Evolutionary conservation across 2,113 vertebrate species (phyloP), one percentile per base, ranked within the genome.

Genomic region (Elanus axillaris): DNA sequence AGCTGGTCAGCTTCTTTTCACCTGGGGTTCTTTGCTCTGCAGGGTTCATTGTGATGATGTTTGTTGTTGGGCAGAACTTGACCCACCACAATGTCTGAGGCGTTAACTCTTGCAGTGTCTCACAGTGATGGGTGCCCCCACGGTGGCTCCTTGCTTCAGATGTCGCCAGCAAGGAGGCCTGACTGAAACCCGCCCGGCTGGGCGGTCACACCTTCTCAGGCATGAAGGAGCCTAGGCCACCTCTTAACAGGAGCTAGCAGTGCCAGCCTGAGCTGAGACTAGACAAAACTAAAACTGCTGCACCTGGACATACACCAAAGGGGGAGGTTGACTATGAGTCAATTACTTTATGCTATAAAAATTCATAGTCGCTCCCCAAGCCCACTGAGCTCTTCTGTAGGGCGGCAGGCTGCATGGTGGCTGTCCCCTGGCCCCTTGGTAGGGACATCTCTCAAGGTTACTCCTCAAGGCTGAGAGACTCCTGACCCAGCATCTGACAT

Each of bases 131-230:
- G 16, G 21, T 63, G 15, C 18, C 48, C 15, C 7, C 1, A 3
- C 20, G 4, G 53, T 0, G 2, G 11, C 19, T 10, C 1, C 7
- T 38, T 26, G 13, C n/a, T 29, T 55, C 20, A 3, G 63, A 7
- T 6, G 0, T 22, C 20, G 7, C 10, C 0, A 2, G 20, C 3
- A 3, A 11, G n/a, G 38, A 43, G 48, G 23, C 55, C 20, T 25
- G 55, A 4, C 31, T 16, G 48, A 18, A 20, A 25, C 11, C 62
- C 12, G 34, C 23, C 40, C 34, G 4, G 53, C 32, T 22, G 31
- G 6, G 71, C 1, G 7, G 9, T 6, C 2, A 1, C 7, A 2
- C 11, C 47, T 7, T 6, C 43, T 7, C 14, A 3, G 43, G 40
- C 11, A 5, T 9, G 3, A 12, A 34, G 32, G 9, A 66, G 26